Base-by-base conservation (phyloP, 2,888 invertebrate genomes). In the Troides helena region DNA sequence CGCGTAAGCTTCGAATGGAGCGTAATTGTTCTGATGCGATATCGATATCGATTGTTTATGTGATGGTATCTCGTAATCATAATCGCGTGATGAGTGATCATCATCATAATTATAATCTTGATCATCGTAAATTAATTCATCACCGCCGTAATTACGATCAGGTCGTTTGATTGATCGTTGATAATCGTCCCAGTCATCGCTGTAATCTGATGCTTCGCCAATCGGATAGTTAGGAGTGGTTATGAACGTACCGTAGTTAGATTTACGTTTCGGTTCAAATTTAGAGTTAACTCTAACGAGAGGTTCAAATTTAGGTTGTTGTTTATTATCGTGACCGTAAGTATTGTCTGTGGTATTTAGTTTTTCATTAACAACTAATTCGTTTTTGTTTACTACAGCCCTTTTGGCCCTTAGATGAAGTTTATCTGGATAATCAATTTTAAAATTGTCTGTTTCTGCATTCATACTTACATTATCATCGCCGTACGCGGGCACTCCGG, bases 391-490 rank as follows among this genome's bases (percentile, higher is more conserved):
- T 77, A 90, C 70, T 25, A 77, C 72, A 14, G 83, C 74, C 67
- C 83, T 77, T 74, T 77, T 82, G 73, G 74, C 79, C 18, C 76
- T 57, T 12, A 23, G 50, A 14, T 23, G 57, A 43, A 36, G 23
- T 10, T 65, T 6, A 39, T 12, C 39, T 17, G 21, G 18, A 25
- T 18, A 7, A n/a, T 23, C 14, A n/a, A 5, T 76, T 25, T 75
- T 79, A 70, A 71, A 72, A 58, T 1, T 23, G 14, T 72, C 77
- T 71, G 65, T 67, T 39, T 70, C 71, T 43, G 62, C 23, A 61
- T 70, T 60, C 62, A 81, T 89, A 91, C 92, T 92, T 89, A 92
- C 92, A 75, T 87, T 85, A 25, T 90, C 86, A 36, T 87, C 86
- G 65, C 83, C 86, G 65, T 87, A 90, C 1, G 90, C 91, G 30